Percentiles rank a stretch among this genome's conserved stretches.
These are phyloP conservation scores for Tetramorium bicarinatum DNA, from an alignment of 2,888 invertebrate genomes.

Conservation along the genomic window DNA sequence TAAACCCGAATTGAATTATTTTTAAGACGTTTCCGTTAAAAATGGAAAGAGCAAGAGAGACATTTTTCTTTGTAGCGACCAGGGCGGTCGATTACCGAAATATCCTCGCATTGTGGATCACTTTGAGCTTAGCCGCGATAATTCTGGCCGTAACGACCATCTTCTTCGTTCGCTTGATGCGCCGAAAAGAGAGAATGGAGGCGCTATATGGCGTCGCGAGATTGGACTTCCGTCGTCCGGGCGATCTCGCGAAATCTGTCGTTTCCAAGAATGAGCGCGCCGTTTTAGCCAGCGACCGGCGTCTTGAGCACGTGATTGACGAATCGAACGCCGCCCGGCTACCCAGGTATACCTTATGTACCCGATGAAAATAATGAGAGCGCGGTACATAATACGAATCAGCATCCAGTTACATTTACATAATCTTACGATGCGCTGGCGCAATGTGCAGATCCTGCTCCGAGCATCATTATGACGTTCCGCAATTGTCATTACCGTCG, in stretches of 20 bases:
- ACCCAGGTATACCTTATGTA: conserved; percentile 71
- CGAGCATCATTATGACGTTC: conserved; percentile 95
- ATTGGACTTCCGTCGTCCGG: conserved; percentile 85
- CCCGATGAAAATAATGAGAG: conserved; percentile 17
- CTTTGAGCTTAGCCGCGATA: conserved; percentile 76
- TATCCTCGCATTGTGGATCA: conserved; percentile 79
- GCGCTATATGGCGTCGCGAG: conserved; percentile 79
- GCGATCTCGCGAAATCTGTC: conserved; percentile 75
- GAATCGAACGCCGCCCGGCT: conserved; percentile 74
- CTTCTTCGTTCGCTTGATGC: conserved; percentile 78
- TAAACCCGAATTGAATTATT: background rate
- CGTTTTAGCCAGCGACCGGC: conserved; percentile 71
- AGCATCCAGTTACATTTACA: conserved; percentile 24
- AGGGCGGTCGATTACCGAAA: conserved; percentile 77
- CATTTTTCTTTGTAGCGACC: conserved; percentile 71
- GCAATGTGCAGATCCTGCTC: conserved; percentile 87
- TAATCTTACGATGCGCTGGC: conserved; percentile 24
- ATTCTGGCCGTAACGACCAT: conserved; percentile 75
- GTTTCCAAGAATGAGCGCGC: conserved; percentile 77
- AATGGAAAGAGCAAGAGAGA: conserved; percentile 12
- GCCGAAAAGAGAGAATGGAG: conserved; percentile 78
- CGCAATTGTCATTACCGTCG: conserved; percentile 88
- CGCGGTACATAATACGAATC: background rate
- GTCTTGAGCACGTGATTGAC: conserved; percentile 75
- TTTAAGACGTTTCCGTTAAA: background rate